phyloP scores from a whole-genome alignment of 1,140 invertebrate species.

The Lucilia cuprina region DNA sequence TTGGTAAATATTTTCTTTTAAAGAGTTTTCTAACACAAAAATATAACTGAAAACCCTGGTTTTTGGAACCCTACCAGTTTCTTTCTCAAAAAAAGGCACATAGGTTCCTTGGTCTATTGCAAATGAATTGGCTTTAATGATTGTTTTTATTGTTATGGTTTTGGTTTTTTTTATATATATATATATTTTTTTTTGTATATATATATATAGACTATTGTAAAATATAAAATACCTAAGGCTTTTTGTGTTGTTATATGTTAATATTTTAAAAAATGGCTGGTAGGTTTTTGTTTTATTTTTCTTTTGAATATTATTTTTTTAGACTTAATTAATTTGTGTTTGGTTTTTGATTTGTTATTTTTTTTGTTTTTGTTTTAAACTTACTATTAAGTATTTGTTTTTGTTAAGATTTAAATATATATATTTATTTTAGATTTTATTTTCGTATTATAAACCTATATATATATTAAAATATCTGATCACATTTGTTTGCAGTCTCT shows the following conservation, averaged over 20 bases:
- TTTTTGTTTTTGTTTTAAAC: slow-evolving; percentile 41
- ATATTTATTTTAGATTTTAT: slow-evolving; percentile 21
- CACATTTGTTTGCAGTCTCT: slow-evolving; percentile 64
- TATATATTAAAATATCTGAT: slow-evolving; percentile 61
- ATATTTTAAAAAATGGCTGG: slow-evolving; percentile 35
- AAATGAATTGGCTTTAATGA: slow-evolving; percentile 39
- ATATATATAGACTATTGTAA: slow-evolving; percentile 40
- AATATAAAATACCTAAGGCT: slow-evolving; percentile 39
- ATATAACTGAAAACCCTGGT: neutral
- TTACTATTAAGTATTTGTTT: slow-evolving; percentile 43
- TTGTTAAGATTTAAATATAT: slow-evolving; percentile 46
- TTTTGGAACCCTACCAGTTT: slow-evolving; percentile 31
- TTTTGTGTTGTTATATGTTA: slow-evolving; percentile 30
- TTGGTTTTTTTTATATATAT: slow-evolving; percentile 23
- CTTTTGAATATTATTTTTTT: slow-evolving; percentile 36
- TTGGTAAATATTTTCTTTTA: neutral
- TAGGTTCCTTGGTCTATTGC: slow-evolving; percentile 37
- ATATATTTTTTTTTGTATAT: slow-evolving; percentile 22
- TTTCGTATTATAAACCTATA: slow-evolving; percentile 42
- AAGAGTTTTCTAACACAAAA: neutral
- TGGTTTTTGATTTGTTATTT: slow-evolving; percentile 30
- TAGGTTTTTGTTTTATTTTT: slow-evolving; percentile 26
- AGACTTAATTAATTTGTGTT: slow-evolving; percentile 42
- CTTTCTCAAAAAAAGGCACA: slow-evolving; percentile 15
- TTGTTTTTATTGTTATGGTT: slow-evolving; percentile 30